These are phyloP conservation scores for Cylindroiulus punctatus DNA, from an alignment of 2,888 invertebrate species.

Conservation along the genomic window DNA sequence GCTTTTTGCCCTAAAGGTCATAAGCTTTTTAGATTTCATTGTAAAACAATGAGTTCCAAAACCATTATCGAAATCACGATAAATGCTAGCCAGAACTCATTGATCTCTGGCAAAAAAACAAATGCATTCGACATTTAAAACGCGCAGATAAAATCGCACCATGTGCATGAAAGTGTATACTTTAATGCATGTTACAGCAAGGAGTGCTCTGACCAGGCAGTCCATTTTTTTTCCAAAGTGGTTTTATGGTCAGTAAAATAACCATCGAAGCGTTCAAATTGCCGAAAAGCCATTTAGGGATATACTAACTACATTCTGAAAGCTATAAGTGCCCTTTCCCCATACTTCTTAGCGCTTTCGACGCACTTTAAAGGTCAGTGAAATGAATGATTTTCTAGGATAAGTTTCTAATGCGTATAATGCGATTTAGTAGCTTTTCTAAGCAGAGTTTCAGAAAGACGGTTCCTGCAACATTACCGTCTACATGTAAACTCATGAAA, in stretches of 20 bases:
- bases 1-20: neutral
- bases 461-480: neutral
- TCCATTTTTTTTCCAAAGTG: conserved; percentile 20
- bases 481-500: neutral
- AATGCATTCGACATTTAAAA: neutral
- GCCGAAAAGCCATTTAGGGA: conserved; percentile 37
- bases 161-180: neutral
- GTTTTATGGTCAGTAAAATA: conserved; percentile 40
- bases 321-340: neutral
- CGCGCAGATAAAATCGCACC: neutral
- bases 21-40: neutral
- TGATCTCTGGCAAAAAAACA: neutral
- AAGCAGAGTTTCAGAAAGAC: neutral
- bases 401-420: conserved; percentile 39
- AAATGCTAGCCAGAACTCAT: neutral
- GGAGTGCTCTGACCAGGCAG: neutral
- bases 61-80: neutral
- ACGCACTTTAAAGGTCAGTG: conserved; percentile 17
- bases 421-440: neutral
- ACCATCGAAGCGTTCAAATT: conserved; percentile 42
- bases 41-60: neutral
- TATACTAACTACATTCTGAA: conserved; percentile 24
- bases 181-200: neutral
- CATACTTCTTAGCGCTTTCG: neutral
- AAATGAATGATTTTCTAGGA: conserved; percentile 35